Evolutionary conservation across 30 jellyfish, hydroid and myxozoan genomes (phyloP).

Genomic region (Hydra vulgaris): DNA sequence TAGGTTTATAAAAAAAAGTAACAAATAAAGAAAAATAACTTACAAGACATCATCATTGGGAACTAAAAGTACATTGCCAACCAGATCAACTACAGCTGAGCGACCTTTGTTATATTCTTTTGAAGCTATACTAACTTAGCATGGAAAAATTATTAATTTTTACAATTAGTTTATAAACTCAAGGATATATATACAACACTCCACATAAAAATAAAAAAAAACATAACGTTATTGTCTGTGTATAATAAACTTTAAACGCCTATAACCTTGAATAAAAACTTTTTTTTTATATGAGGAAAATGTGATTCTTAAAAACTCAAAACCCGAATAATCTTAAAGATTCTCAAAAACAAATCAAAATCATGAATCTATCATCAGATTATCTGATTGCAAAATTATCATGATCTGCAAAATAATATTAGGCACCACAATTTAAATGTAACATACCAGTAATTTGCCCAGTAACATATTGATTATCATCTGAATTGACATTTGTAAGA

Average conservation of each 20-base stretch:
- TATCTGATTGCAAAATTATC: too few species aligned
- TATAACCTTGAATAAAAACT: background rate
- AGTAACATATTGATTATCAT: slow-evolving; percentile 65
- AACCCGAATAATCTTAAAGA: background rate
- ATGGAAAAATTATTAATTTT: background rate
- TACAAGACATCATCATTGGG: slow-evolving; percentile 1
- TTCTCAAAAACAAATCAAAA: background rate
- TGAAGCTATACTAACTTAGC: slow-evolving; percentile 21
- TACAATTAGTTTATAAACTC: too few species aligned
- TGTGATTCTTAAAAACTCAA: too few species aligned
- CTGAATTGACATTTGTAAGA: slow-evolving; percentile 46
- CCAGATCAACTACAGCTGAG: slow-evolving; percentile 76
- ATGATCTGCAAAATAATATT: too few species aligned
- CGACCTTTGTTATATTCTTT: slow-evolving; percentile 24
- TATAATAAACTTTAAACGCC: too few species aligned
- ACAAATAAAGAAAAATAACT: background rate
- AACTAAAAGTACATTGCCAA: slow-evolving; percentile 47
- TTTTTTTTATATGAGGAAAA: too few species aligned
- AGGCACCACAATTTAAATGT: background rate
- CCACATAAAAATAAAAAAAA: too few species aligned
- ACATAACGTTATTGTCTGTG: too few species aligned
- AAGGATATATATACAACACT: too few species aligned
- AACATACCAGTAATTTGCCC: slow-evolving; percentile 90
- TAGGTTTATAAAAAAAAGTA: background rate
- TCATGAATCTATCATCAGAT: background rate